phyloP scores from a whole-genome alignment of 2,113 vertebrate species.

The Symphodus melops region DNA sequence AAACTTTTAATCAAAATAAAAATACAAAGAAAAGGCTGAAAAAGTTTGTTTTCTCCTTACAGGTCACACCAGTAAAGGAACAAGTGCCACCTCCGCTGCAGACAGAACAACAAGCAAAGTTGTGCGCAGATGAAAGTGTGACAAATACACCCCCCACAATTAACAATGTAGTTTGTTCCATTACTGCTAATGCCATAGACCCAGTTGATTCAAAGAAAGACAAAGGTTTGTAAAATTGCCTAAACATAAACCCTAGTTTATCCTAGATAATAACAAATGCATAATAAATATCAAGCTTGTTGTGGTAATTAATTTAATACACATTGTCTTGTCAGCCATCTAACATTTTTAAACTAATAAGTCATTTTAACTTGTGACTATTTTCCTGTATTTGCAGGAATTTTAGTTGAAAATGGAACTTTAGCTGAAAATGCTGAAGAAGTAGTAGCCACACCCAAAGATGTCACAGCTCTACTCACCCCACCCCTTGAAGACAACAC shows the following conservation, averaged over 20 bases:
- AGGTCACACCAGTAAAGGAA: constrained; percentile 66
- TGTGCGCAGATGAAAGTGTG: constrained; percentile 44
- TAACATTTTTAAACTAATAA: neutral
- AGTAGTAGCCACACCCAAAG: constrained; percentile 78
- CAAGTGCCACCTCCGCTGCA: constrained; percentile 51
- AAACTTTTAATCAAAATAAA: neutral
- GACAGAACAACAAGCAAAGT: constrained; percentile 51
- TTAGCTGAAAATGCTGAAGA: constrained; percentile 64
- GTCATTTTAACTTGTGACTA: constrained; percentile 13
- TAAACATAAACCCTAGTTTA: constrained; percentile 9
- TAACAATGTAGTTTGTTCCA: constrained; percentile 39
- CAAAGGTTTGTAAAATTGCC: constrained; percentile 66
- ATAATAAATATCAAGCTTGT: neutral
- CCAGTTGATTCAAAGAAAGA: constrained; percentile 59
- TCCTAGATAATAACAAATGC: constrained; percentile 5
- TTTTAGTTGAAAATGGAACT: constrained; percentile 60
- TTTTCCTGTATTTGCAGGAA: constrained; percentile 50
- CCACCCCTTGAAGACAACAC: constrained; percentile 77
- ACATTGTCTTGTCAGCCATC: neutral
- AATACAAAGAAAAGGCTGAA: constrained; percentile 5
- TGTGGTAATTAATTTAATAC: neutral
- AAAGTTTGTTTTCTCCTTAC: constrained; percentile 23
- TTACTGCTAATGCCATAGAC: constrained; percentile 39
- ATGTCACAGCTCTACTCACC: constrained; percentile 80
- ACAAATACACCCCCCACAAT: constrained; percentile 56